A percentile compares a stretch with the other conserved stretches of the same genome.
These are phyloP conservation scores for Dione juno DNA, from an alignment of 2,888 invertebrate species.

Conservation along the genomic window DNA sequence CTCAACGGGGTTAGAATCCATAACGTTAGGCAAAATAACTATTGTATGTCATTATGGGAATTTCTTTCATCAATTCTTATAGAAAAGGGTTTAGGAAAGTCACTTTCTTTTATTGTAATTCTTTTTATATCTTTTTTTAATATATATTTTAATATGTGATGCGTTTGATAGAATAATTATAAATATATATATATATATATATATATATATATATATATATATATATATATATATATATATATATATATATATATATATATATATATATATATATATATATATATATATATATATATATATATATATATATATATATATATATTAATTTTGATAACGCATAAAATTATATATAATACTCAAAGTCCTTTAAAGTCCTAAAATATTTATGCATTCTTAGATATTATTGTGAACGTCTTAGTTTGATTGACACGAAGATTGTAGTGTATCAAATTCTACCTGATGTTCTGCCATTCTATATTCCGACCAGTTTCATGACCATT, in stretches of 20 bases:
- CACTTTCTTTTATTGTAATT: conserved; percentile 64
- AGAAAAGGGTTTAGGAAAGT: conserved; percentile 81
- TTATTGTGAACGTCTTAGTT: conserved; percentile 29
- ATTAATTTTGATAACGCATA: neutral
- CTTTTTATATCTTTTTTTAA: conserved; percentile 12
- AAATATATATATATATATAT: too few species aligned
- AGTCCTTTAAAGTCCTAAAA: neutral
- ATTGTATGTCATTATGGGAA: conserved; percentile 77
- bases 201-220: too few species aligned
- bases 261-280: too few species aligned
- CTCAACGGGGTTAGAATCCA: conserved; percentile 54
- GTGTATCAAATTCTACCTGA: conserved; percentile 75
- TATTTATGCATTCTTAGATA: conserved; percentile 7
- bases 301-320: neutral
- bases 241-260: too few species aligned
- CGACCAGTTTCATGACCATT: conserved; percentile 76
- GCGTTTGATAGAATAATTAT: conserved; percentile 1
- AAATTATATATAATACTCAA: neutral
- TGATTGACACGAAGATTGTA: conserved; percentile 70
- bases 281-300: too few species aligned
- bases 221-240: too few species aligned
- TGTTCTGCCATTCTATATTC: conserved; percentile 67
- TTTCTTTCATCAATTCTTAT: conserved; percentile 78
- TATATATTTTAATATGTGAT: neutral
- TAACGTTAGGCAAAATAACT: conserved; percentile 74